Base-by-base conservation (phyloP, 2,888 invertebrate species). In the Exocentrus adspersus region DNA sequence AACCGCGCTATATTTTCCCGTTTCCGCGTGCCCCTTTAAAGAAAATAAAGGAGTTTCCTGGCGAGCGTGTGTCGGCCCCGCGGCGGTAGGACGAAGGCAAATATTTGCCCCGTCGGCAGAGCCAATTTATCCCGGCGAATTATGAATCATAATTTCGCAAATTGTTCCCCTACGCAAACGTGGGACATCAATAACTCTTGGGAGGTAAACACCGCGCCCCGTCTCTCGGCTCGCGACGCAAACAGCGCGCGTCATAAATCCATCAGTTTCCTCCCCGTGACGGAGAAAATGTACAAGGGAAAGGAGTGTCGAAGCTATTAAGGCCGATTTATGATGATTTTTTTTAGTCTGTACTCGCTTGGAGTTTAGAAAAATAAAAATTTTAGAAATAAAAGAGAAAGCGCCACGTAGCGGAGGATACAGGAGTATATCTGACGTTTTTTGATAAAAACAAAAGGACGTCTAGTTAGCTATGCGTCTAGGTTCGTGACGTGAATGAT, bases 141-240 rank as follows among this genome's bases (percentile, higher is more conserved):
- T 72, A 72, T 68, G 72, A 72, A 68, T 70, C 69, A 67, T 71
- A 71, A 70, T 72, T 71, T 71, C 61, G 67, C 67, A 68, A 71
- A 69, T 72, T 71, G 71, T 68, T 67, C 67, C 65, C 65, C 51
- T 64, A 52, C 62, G 67, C 50, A 64, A 62, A 64, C 60, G 52
- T 7, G 50, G 19, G 19, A 41, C 42, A 56, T 30, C 60, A 60
- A 60, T 60, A 56, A 56, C 20, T n/a, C 37, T 58, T n/a, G n/a
- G 48, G 42, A 37, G 37, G 43, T n/a, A 41, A 14, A 48, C 24
- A 42, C 37, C 60, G 42, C 60, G 28, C 64, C 64, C 57, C 57
- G 14, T 42, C 48, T 51, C 17, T 28, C 21, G 24, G 24, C 19
- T n/a, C n/a, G 16, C n/a, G 16, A 16, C 19, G 32, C 24, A 19